A percentile compares a stretch with the other conserved stretches of the same genome.
phyloP scores from a whole-genome alignment of 2,113 vertebrate species.

The Antechinus stuartii region DNA sequence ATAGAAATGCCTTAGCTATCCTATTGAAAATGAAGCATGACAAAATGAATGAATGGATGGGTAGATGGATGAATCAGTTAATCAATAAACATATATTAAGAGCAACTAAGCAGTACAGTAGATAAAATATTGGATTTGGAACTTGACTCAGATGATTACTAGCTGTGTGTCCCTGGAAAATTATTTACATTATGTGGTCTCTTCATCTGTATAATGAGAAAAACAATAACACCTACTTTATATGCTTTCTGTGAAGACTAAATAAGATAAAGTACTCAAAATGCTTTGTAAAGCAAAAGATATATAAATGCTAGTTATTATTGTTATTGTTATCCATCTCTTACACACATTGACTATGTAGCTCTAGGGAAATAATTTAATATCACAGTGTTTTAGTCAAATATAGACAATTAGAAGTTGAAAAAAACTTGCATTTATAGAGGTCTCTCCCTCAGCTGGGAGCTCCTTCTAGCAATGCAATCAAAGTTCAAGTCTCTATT shows the following conservation, averaged over 20 bases:
- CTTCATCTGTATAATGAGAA: constrained; percentile 5
- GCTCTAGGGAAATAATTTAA: background rate
- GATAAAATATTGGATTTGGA: background rate
- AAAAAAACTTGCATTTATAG: background rate
- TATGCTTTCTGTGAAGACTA: background rate
- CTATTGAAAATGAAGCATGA: background rate
- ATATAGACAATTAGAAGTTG: background rate
- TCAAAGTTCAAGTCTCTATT: background rate
- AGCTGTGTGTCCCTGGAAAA: background rate
- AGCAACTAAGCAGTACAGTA: background rate
- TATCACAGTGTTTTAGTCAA: background rate
- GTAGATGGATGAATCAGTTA: background rate
- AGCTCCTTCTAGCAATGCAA: background rate
- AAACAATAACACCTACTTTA: constrained; percentile 4
- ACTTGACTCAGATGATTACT: background rate
- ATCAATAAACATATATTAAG: background rate
- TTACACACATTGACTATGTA: too few relatives aligned
- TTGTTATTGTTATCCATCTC: background rate
- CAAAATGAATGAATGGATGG: background rate
- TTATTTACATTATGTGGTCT: background rate
- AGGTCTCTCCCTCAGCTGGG: background rate
- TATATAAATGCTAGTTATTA: constrained; percentile 27
- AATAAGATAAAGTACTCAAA: constrained; percentile 18
- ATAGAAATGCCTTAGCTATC: background rate
- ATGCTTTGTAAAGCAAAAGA: constrained; percentile 9